A percentile compares a stretch with the other conserved stretches of the same genome.
Evolutionary conservation across 2,113 vertebrate genomes (phyloP).

Genomic region (Pelodiscus sinensis): DNA sequence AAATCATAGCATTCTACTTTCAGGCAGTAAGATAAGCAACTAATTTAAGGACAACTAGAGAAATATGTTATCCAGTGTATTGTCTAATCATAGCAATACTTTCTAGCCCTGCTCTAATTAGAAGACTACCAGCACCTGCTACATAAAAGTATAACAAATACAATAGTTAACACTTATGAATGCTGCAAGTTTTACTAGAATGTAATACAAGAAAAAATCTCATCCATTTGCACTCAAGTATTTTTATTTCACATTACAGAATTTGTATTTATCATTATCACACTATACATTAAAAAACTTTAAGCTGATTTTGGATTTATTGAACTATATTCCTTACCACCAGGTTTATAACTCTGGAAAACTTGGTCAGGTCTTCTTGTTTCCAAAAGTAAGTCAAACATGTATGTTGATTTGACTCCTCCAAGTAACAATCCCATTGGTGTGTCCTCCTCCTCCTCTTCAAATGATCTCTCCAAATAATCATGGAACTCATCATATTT

Average conservation of each 20-base stretch:
- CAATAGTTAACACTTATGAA: not conserved
- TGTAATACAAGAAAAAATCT: not conserved
- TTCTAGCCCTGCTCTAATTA: not conserved
- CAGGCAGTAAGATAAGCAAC: not conserved
- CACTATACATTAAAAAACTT: not conserved
- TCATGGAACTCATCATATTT: slow-evolving; percentile 99
- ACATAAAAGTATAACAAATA: not conserved
- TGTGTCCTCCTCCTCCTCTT: slow-evolving; percentile 92
- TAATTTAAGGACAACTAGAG: not conserved
- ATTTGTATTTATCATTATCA: not conserved
- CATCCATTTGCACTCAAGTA: not conserved
- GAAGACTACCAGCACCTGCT: not conserved
- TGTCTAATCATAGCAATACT: not conserved
- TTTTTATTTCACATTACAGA: not conserved
- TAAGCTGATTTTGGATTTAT: not conserved
- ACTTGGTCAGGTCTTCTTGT: slow-evolving; percentile 90
- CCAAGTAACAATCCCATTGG: slow-evolving; percentile 95
- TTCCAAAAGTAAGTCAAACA: slow-evolving; percentile 97
- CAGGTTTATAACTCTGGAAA: slow-evolving; percentile 97
- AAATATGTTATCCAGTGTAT: not conserved
- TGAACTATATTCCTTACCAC: slow-evolving; percentile 82
- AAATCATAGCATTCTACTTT: slow-evolving; percentile 17
- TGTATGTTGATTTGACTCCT: slow-evolving; percentile 97
- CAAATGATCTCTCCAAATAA: slow-evolving; percentile 95
- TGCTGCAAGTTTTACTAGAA: accelerated